These are phyloP conservation scores for Epizoanthus fatuus DNA, from an alignment of 92 coral and sea anemone genomes.

Conservation along the genomic window DNA sequence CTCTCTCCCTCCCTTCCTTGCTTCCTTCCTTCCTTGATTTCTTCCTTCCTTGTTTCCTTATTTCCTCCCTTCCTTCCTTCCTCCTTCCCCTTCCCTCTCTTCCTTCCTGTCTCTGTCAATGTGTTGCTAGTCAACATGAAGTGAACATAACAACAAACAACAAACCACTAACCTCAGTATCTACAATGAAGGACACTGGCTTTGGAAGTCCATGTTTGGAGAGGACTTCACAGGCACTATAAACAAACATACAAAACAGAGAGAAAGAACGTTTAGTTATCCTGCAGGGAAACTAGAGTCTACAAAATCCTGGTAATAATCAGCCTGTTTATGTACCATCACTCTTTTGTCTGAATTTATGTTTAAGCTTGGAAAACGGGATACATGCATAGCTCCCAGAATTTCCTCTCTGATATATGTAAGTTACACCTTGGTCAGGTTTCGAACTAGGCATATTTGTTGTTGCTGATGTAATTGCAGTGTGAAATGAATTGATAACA, in stretches of 20 bases:
- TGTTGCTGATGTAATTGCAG: no score
- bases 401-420: no score
- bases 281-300: neutral
- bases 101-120: no score
- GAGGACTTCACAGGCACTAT: conserved; percentile 85
- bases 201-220: conserved; percentile 86
- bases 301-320: neutral
- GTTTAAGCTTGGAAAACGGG: neutral
- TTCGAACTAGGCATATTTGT: no score
- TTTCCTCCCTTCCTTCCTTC: no score
- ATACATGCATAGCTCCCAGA: no score
- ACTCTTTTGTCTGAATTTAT: neutral
- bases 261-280: neutral
- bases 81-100: no score
- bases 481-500: no score
- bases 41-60: no score
- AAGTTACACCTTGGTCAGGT: neutral
- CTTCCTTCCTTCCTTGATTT: no score
- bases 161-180: conserved; percentile 75
- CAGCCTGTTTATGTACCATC: neutral
- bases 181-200: conserved; percentile 87
- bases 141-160: neutral
- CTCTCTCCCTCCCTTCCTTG: no score
- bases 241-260: conserved; percentile 2
- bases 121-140: no score